Evolutionary conservation across 2,113 vertebrate genomes (phyloP).

Genomic region (Hydrochoerus hydrochaeris): DNA sequence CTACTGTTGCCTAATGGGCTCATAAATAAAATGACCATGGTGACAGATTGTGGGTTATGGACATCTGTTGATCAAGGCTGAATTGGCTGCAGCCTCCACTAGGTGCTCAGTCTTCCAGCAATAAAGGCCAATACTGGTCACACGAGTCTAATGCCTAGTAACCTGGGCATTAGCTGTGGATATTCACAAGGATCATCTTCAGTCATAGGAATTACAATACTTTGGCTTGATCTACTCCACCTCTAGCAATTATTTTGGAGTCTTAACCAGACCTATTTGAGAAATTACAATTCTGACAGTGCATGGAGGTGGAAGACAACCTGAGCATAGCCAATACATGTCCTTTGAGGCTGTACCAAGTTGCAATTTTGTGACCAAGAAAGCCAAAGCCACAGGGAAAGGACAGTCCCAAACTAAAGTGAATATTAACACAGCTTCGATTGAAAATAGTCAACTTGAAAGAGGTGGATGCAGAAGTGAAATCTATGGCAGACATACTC

Average conservation of each 20-base stretch:
- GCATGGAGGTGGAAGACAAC: background rate
- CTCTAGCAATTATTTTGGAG: background rate
- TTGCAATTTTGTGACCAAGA: background rate
- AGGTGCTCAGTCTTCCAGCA: background rate
- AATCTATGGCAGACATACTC: constrained; percentile 87
- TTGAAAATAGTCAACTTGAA: constrained; percentile 93
- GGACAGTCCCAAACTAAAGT: constrained; percentile 89
- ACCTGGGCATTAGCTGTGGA: background rate
- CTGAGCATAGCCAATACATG: background rate
- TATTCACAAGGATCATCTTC: background rate
- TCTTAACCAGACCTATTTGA: background rate
- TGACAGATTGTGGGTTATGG: background rate
- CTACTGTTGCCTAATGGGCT: background rate
- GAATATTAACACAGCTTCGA: constrained; percentile 92
- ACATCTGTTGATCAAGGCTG: background rate
- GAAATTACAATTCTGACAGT: background rate
- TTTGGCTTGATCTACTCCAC: background rate
- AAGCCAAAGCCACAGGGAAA: constrained; percentile 91
- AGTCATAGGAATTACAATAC: background rate
- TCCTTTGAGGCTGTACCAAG: background rate
- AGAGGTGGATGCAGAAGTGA: constrained; percentile 91
- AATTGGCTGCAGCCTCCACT: background rate
- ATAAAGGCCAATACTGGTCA: background rate
- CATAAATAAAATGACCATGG: background rate
- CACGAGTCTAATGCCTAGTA: background rate